These are phyloP conservation scores for Drosophila parabipectinata DNA, from an alignment of 1,140 invertebrate genomes.

Conservation along the genomic window DNA sequence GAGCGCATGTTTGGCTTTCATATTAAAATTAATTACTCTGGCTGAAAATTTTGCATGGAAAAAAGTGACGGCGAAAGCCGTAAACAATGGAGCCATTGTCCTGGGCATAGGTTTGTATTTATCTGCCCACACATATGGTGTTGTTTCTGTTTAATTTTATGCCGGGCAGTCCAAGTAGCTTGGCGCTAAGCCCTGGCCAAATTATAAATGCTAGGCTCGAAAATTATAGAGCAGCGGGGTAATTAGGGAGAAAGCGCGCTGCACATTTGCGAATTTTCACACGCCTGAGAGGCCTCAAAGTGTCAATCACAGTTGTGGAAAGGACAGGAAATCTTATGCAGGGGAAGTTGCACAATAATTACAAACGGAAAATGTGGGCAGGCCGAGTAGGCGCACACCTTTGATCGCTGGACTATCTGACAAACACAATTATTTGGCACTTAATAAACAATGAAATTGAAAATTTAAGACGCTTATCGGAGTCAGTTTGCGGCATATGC, in stretches of 20 bases:
- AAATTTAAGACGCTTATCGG: conserved; percentile 78
- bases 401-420: conserved; percentile 39
- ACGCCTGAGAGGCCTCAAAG: conserved; percentile 36
- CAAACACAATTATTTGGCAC: conserved; percentile 72
- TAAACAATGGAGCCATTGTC: conserved; percentile 49
- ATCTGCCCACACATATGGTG: neutral
- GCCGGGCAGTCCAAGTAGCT: neutral
- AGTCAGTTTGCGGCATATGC: conserved; percentile 61
- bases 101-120: conserved; percentile 5
- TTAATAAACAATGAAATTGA: conserved; percentile 83
- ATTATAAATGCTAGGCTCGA: neutral
- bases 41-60: conserved; percentile 59
- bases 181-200: neutral
- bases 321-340: conserved; percentile 61
- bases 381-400: conserved; percentile 46
- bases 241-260: conserved; percentile 39
- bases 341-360: conserved; percentile 73
- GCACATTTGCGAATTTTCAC: conserved; percentile 56
- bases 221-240: conserved; percentile 37
- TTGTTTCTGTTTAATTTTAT: conserved; percentile 29
- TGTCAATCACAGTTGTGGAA: conserved; percentile 48
- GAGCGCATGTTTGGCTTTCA: conserved; percentile 77
- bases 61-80: conserved; percentile 50
- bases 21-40: conserved; percentile 82
- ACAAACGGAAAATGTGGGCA: conserved; percentile 69